These are phyloP conservation scores for Zaprionus taronus DNA, from an alignment of 1,140 invertebrate genomes.

Conservation along the genomic window DNA sequence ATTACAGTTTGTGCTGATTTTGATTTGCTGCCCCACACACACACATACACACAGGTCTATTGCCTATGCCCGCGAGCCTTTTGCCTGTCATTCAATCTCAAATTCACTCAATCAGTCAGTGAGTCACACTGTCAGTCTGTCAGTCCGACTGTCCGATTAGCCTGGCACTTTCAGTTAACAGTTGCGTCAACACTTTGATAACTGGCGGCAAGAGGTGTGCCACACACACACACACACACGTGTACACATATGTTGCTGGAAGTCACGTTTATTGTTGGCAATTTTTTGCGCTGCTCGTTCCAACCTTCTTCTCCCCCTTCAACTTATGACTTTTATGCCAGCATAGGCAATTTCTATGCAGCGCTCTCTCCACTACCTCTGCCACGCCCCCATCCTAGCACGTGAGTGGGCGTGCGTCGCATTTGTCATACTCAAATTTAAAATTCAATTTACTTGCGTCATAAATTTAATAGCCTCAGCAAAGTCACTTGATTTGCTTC, in stretches of 20 bases:
- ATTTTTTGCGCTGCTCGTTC: conserved; percentile 46
- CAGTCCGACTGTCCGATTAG: conserved; percentile 14
- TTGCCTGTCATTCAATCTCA: conserved; percentile 75
- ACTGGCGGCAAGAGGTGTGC: conserved; percentile 3
- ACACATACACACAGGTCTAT: neutral
- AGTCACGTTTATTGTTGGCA: conserved; percentile 73
- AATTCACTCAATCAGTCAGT: conserved; percentile 81
- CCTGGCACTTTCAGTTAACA: conserved; percentile 74
- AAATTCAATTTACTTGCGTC: conserved; percentile 83
- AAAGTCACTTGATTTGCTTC: conserved; percentile 63
- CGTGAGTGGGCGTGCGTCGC: conserved; percentile 39
- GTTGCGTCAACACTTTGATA: conserved; percentile 75
- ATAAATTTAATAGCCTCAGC: conserved; percentile 77
- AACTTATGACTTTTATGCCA: conserved; percentile 78
- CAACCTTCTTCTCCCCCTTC: conserved; percentile 8
- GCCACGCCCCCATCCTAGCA: conserved; percentile 2
- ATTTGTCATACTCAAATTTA: conserved; percentile 83
- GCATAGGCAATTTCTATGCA: conserved; percentile 75
- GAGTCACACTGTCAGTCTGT: conserved; percentile 22
- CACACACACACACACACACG: conserved; percentile 20
- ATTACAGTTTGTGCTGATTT: conserved; percentile 82
- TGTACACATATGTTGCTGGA: conserved; percentile 51
- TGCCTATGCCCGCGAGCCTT: neutral
- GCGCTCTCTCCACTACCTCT: neutral
- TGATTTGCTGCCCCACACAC: conserved; percentile 66